phyloP scores from a whole-genome alignment of 2,113 vertebrate genomes.

The Myotis davidii region DNA sequence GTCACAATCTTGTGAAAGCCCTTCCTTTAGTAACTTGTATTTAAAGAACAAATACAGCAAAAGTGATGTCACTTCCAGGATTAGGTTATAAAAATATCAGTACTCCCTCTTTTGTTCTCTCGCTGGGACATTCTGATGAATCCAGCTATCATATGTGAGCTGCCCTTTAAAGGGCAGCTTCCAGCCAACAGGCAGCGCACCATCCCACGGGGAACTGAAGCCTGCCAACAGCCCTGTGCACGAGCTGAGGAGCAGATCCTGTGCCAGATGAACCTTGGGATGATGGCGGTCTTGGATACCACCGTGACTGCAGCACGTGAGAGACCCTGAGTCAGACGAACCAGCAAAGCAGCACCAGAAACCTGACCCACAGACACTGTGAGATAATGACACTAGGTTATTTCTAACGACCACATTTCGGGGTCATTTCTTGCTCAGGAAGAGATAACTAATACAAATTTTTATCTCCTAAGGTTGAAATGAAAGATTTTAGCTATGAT shows the following conservation, averaged over 20 bases:
- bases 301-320: background rate
- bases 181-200: background rate
- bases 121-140: background rate
- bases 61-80: background rate
- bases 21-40: background rate
- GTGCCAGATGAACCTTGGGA: background rate
- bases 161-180: background rate
- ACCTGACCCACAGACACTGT: background rate
- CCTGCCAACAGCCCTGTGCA: background rate
- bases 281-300: rapidly evolving
- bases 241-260: background rate
- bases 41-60: background rate
- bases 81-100: background rate
- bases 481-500: background rate
- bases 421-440: background rate
- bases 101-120: background rate
- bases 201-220: background rate
- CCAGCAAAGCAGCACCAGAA: background rate
- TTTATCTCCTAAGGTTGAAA: background rate
- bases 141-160: background rate
- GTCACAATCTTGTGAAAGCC: background rate
- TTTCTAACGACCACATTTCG: background rate
- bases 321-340: background rate
- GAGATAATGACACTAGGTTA: background rate
- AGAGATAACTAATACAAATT: background rate